These are phyloP conservation scores for Falco peregrinus DNA, from an alignment of 2,797 vertebrate species.

Conservation along the genomic window DNA sequence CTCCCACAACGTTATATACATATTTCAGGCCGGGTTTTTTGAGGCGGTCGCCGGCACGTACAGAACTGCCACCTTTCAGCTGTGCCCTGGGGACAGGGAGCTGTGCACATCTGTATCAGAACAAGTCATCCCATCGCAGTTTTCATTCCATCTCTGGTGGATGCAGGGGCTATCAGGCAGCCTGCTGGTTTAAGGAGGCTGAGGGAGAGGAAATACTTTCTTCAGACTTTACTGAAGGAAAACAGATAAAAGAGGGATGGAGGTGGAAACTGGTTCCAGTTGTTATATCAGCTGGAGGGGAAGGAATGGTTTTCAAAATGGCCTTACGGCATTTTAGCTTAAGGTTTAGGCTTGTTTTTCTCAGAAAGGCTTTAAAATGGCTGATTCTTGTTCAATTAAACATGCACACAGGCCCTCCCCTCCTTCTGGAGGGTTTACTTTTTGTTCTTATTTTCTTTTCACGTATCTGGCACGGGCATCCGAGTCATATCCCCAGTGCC, in stretches of 20 bases:
- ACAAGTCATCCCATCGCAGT: not conserved
- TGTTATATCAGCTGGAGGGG: conserved; percentile 1
- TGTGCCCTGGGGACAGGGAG: not conserved
- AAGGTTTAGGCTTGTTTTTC: not conserved
- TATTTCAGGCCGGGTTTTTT: not conserved
- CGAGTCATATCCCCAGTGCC: not conserved
- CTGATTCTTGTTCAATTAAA: not conserved
- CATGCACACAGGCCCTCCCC: not conserved
- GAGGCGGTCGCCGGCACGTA: not conserved
- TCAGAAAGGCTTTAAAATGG: not conserved
- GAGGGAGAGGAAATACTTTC: conserved; percentile 33
- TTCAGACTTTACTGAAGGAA: conserved; percentile 6
- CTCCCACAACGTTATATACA: not conserved
- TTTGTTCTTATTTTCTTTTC: conserved; percentile 6
- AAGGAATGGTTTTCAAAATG: not conserved
- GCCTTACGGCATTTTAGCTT: not conserved
- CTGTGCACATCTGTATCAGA: not conserved
- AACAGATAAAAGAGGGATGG: conserved; percentile 6
- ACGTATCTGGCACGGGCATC: not conserved
- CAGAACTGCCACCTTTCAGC: not conserved
- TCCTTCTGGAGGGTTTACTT: not conserved
- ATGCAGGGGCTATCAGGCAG: not conserved
- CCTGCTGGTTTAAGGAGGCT: not conserved
- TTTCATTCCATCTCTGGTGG: not conserved
- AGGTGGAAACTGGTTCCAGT: not conserved